phyloP scores from a whole-genome alignment of 2,888 invertebrate species.

The Pristionchus entomophagus region DNA sequence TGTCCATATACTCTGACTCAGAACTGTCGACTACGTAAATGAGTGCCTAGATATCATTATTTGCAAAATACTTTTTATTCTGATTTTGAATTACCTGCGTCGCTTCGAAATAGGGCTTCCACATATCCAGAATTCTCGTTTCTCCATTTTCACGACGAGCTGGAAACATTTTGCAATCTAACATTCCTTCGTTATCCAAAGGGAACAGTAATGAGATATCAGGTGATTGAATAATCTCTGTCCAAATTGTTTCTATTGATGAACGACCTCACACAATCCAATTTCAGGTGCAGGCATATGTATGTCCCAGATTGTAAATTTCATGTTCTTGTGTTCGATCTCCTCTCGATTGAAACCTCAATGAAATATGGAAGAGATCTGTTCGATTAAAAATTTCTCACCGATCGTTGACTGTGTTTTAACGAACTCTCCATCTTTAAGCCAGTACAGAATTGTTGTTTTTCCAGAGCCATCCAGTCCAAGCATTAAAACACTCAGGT shows the following conservation, averaged over 20 bases:
- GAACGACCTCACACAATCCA: not conserved
- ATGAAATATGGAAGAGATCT: not conserved
- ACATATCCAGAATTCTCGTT: not conserved
- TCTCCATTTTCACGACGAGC: not conserved
- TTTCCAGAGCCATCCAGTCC: not conserved
- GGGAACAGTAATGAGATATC: too few relatives aligned
- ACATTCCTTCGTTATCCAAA: too few relatives aligned
- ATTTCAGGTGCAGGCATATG: not conserved
- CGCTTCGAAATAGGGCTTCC: not conserved
- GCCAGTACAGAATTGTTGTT: not conserved
- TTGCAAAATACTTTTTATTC: not conserved
- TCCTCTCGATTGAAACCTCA: slow-evolving; percentile 38
- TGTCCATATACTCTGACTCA: not conserved
- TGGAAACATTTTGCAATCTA: not conserved
- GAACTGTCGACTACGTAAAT: not conserved
- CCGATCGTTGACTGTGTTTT: not conserved
- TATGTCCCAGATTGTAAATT: slow-evolving; percentile 39
- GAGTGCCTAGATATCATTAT: not conserved
- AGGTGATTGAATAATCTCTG: too few relatives aligned
- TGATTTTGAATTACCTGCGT: not conserved
- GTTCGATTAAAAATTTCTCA: not conserved
- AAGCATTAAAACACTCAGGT: not conserved
- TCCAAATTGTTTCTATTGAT: too few relatives aligned
- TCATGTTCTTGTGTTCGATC: not conserved
- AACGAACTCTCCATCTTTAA: not conserved